Conservation (phyloP, 2,888 invertebrate species). For the Strigamia transsilvanica region DNA sequence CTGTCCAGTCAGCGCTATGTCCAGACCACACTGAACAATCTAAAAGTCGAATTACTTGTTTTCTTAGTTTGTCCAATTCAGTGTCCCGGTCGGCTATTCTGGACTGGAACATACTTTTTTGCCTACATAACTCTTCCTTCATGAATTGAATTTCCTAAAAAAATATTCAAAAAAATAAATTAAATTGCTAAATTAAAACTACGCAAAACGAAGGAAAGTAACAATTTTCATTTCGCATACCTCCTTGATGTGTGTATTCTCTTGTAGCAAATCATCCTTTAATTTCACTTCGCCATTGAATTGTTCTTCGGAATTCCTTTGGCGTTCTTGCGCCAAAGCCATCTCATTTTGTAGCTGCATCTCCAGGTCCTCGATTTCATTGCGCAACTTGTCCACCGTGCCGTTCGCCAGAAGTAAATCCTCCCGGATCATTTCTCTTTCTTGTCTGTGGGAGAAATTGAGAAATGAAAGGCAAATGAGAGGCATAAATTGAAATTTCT, state of each 20-base stretch:
- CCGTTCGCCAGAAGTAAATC: conserved; percentile 69
- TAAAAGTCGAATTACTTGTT: conserved; percentile 68
- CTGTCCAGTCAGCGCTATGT: too few species aligned
- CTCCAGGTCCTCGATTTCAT: conserved; percentile 68
- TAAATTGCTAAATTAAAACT: too few species aligned
- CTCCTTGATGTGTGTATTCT: conserved; percentile 65
- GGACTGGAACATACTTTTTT: conserved; percentile 66
- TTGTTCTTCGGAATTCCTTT: conserved; percentile 67
- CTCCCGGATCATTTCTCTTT: conserved; percentile 70
- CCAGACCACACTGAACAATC: too few species aligned
- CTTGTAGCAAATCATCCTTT: conserved; percentile 65
- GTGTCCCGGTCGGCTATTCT: conserved; percentile 69
- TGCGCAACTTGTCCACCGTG: conserved; percentile 65
- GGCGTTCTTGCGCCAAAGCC: conserved; percentile 64
- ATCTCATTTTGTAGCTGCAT: conserved; percentile 66
- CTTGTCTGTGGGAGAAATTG: conserved; percentile 63
- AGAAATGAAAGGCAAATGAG: not conserved
- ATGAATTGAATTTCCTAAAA: conserved; percentile 69
- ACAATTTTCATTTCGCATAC: conserved; percentile 58
- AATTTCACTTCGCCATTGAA: conserved; percentile 64
- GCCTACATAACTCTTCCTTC: conserved; percentile 68
- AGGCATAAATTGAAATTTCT: not conserved
- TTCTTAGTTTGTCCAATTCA: conserved; percentile 69
- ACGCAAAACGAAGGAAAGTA: too few species aligned
- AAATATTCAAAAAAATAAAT: conserved; percentile 22